Conservation (phyloP, 30 jellyfish, hydroid and myxozoan species). For the Cassiopea xamachana region DNA sequence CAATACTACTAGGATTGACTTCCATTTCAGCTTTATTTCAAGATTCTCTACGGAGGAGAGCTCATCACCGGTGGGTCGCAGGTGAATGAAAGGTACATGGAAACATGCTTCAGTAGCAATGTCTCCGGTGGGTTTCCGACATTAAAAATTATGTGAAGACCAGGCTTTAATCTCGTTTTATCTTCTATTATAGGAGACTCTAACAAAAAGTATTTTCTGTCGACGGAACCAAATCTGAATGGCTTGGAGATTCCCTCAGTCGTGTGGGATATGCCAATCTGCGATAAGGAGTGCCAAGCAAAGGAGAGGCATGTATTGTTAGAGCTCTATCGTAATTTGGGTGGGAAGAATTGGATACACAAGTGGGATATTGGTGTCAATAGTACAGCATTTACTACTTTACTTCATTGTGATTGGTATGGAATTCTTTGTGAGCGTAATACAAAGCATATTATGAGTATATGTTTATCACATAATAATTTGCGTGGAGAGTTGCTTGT, state of each 20-base stretch:
- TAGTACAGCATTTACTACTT: not conserved
- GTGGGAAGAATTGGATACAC: conserved; percentile 35
- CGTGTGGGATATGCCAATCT: conserved; percentile 8
- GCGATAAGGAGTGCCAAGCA: conserved; percentile 26
- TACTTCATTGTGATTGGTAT: conserved; percentile 55
- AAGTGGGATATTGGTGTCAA: conserved; percentile 13
- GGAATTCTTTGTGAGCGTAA: conserved; percentile 49
- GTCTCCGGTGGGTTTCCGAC: too few species aligned
- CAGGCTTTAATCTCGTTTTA: too few species aligned
- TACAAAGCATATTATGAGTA: conserved; percentile 48
- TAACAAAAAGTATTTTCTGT: conserved; percentile 29
- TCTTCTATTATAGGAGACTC: not conserved
- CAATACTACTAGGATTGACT: too few species aligned
- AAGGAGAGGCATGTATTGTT: conserved; percentile 28
- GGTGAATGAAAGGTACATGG: too few species aligned
- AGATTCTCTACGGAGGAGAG: too few species aligned
- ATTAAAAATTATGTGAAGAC: too few species aligned
- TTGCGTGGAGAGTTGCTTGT: conserved; percentile 24
- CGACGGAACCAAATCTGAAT: conserved; percentile 6
- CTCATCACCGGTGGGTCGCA: too few species aligned
- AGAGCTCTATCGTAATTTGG: not conserved
- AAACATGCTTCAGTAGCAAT: too few species aligned
- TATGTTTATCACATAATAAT: conserved; percentile 10
- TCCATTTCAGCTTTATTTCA: too few species aligned
- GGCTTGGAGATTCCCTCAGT: conserved; percentile 35